These are phyloP conservation scores for Sylvilagus floridanus DNA, from an alignment of 2,797 vertebrate species.

Conservation along the genomic window DNA sequence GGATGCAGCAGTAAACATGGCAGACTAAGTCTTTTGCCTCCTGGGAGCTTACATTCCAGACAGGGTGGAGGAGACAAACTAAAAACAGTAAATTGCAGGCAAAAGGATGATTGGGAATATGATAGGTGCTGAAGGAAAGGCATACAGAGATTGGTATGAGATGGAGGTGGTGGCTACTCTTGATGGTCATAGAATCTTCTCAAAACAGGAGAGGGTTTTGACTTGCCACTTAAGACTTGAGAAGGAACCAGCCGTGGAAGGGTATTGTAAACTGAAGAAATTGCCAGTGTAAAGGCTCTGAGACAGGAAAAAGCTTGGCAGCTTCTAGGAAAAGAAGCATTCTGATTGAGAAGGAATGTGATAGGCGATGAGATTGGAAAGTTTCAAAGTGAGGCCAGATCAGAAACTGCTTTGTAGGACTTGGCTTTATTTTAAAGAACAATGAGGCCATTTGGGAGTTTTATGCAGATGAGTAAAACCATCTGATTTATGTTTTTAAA, in stretches of 20 bases:
- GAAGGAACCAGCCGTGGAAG: neutral
- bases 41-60: neutral
- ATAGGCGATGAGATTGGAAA: neutral
- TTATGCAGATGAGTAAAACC: conserved; percentile 54
- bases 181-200: neutral
- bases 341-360: conserved; percentile 3
- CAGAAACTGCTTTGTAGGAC: neutral
- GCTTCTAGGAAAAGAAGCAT: neutral
- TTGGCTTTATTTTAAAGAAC: conserved; percentile 50
- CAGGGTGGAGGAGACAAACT: neutral
- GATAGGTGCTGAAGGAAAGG: neutral
- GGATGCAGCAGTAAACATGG: neutral
- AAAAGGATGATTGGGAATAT: neutral
- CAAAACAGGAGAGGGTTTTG: neutral
- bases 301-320: neutral
- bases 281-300: conserved; percentile 15
- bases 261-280: conserved; percentile 34
- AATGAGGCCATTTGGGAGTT: conserved; percentile 16
- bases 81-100: neutral
- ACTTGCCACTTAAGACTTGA: conserved; percentile 31
- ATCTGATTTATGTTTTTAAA: conserved; percentile 41
- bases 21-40: neutral
- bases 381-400: neutral
- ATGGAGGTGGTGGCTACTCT: neutral
- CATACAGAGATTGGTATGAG: neutral